Evolutionary conservation across 2,888 invertebrate species (phyloP).

Genomic region (Chrysolina haemoptera): DNA sequence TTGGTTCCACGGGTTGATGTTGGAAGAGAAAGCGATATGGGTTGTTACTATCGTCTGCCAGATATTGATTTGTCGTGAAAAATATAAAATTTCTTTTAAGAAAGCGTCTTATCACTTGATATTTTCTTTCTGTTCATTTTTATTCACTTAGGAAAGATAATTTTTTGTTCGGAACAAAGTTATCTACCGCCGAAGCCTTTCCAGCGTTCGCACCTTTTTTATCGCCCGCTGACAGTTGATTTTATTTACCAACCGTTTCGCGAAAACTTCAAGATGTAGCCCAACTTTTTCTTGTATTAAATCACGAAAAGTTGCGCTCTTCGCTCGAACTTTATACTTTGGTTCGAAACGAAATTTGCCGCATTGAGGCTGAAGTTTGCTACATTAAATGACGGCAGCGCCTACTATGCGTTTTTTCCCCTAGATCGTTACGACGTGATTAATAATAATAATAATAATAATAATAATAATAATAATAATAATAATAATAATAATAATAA

Average conservation of each 20-base stretch:
- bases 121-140: not conserved
- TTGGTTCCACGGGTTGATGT: too few relatives aligned
- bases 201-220: conserved; percentile 14
- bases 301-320: conserved; percentile 17
- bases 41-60: too few relatives aligned
- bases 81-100: too few relatives aligned
- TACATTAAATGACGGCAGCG: not conserved
- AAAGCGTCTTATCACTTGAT: not conserved
- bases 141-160: not conserved
- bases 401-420: not conserved
- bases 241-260: conserved; percentile 23
- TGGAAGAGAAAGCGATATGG: too few relatives aligned
- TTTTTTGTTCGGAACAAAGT: not conserved
- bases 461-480: too few relatives aligned
- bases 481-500: too few relatives aligned
- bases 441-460: too few relatives aligned
- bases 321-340: conserved; percentile 20
- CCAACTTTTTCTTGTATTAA: conserved; percentile 24
- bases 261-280: conserved; percentile 10
- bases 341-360: conserved; percentile 6
- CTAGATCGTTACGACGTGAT: too few relatives aligned
- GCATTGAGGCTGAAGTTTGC: not conserved
- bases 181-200: not conserved
- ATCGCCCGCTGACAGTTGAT: conserved; percentile 28
- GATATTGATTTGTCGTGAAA: not conserved